phyloP scores from a whole-genome alignment of 1,140 invertebrate genomes.

The Drosophila melanica region DNA sequence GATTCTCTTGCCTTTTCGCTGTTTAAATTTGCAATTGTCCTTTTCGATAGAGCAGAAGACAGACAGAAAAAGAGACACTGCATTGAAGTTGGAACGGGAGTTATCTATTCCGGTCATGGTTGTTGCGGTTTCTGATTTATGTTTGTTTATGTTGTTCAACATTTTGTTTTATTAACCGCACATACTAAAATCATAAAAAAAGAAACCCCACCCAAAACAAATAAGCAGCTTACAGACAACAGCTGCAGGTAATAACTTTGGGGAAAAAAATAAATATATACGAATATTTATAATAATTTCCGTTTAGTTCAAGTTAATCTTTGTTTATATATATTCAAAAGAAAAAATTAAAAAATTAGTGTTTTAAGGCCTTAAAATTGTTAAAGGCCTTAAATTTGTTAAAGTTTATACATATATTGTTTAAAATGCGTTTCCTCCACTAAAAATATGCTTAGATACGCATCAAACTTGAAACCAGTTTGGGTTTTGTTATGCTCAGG shows the following conservation, averaged over 20 bases:
- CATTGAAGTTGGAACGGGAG: constrained; percentile 11
- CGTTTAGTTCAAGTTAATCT: constrained; percentile 8
- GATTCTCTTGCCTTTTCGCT: constrained; percentile 69
- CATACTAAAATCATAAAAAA: constrained; percentile 21
- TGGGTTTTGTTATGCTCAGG: not conserved
- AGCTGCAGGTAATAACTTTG: constrained; percentile 8
- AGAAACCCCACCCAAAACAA: constrained; percentile 24
- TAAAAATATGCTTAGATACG: not conserved
- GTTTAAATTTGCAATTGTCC: constrained; percentile 81
- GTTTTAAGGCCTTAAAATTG: too few species aligned
- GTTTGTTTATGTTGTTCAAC: constrained; percentile 66
- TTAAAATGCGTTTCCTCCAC: too few species aligned
- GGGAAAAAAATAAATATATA: not conserved
- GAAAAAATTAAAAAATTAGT: too few species aligned
- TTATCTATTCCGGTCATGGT: constrained; percentile 72
- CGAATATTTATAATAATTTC: not conserved
- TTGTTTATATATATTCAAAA: not conserved
- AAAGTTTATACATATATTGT: too few species aligned
- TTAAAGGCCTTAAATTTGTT: too few species aligned
- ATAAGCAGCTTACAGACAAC: constrained; percentile 18
- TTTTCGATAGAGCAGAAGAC: constrained; percentile 45
- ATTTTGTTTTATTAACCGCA: constrained; percentile 70
- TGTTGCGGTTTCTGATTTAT: constrained; percentile 75
- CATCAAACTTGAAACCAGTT: constrained; percentile 5
- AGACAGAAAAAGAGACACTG: not conserved